Evolutionary conservation across 2,888 invertebrate species (phyloP).

Genomic region (Sesia apiformis): DNA sequence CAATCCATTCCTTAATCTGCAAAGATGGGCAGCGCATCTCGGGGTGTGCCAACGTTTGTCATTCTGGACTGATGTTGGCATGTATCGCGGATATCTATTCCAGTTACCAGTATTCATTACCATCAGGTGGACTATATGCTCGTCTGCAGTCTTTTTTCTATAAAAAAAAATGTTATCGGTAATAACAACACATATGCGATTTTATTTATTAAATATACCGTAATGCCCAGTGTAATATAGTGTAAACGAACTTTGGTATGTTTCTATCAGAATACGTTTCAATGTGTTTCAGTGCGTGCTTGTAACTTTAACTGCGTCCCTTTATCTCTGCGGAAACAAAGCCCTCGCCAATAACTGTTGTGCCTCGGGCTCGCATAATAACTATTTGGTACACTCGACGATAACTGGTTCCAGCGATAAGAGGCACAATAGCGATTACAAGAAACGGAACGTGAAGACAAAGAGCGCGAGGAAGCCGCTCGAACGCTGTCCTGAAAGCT

Average conservation of each 20-base stretch:
- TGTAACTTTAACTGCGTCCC: constrained; percentile 23
- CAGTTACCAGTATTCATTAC: too few species aligned
- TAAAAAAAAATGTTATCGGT: too few species aligned
- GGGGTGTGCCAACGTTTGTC: too few species aligned
- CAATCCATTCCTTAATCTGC: too few species aligned
- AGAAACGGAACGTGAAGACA: constrained; percentile 37
- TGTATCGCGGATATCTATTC: too few species aligned
- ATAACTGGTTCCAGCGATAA: constrained; percentile 38
- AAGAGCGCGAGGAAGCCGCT: constrained; percentile 21
- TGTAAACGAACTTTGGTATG: not conserved
- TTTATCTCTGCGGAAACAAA: constrained; percentile 37
- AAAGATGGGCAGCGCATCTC: too few species aligned
- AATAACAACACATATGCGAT: too few species aligned
- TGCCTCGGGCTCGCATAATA: constrained; percentile 37
- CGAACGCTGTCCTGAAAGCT: constrained; percentile 34
- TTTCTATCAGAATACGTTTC: not conserved
- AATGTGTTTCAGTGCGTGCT: not conserved
- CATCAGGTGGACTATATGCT: too few species aligned
- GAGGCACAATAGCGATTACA: constrained; percentile 40
- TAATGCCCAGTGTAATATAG: too few species aligned
- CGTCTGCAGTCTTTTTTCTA: too few species aligned
- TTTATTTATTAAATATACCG: too few species aligned
- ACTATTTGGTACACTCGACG: constrained; percentile 33
- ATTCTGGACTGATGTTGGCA: too few species aligned
- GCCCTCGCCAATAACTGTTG: constrained; percentile 24